Percentiles rank a stretch among this genome's conserved stretches.
Conservation (phyloP, 2,113 vertebrate genomes). For the Mus spicilegus region DNA sequence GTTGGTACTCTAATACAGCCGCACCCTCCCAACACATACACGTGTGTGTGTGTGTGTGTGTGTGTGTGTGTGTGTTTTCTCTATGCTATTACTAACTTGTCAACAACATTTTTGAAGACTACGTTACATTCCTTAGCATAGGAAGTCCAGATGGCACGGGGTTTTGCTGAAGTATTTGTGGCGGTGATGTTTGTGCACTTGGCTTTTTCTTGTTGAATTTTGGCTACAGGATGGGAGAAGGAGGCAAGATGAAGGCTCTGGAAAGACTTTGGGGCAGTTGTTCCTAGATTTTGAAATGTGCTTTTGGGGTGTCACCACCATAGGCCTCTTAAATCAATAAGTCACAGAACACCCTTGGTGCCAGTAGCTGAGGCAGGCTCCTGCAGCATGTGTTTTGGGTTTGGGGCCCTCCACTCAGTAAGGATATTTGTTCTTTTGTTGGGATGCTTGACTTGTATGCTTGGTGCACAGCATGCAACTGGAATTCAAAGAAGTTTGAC, state of each 20-base stretch:
- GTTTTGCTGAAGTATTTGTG: background rate
- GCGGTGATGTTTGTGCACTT: background rate
- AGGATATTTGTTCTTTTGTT: background rate
- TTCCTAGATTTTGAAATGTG: background rate
- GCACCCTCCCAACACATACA: background rate
- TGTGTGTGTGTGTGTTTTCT: background rate
- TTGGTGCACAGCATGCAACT: background rate
- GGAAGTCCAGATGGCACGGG: background rate
- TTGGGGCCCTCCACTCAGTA: background rate
- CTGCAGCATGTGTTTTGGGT: too few relatives aligned
- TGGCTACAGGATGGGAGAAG: background rate
- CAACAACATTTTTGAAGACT: conserved; percentile 45
- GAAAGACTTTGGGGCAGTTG: background rate
- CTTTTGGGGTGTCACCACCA: background rate
- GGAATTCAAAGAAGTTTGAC: conserved; percentile 6
- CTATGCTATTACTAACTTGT: background rate
- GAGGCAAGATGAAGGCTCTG: background rate
- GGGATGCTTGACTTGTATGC: background rate
- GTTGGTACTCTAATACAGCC: background rate
- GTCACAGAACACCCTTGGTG: background rate
- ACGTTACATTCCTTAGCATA: conserved; percentile 2
- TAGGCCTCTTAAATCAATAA: background rate
- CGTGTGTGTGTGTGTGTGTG: background rate
- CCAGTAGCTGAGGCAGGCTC: background rate
- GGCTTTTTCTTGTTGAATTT: background rate